These are phyloP conservation scores for Pangasius larnaudii DNA, from an alignment of 2,797 vertebrate genomes.

Conservation along the genomic window DNA sequence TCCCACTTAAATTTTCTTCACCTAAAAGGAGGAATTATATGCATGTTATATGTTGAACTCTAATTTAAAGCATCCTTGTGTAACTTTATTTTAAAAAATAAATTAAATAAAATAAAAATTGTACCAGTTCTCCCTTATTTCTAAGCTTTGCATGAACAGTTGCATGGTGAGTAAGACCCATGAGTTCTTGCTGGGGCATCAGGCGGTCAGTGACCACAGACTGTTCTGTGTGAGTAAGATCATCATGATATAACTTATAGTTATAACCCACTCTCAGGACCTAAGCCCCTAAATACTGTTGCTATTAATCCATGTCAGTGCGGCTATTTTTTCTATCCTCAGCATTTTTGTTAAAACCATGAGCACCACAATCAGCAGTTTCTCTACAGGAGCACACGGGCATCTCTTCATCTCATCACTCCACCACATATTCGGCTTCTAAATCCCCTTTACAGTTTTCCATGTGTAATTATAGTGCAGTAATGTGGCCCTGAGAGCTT, in stretches of 20 bases:
- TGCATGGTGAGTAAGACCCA: too few species aligned
- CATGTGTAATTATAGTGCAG: slow-evolving; percentile 9
- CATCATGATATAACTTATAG: neutral
- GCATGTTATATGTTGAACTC: neutral
- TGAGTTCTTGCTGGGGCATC: neutral
- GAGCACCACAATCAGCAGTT: slow-evolving; percentile 12
- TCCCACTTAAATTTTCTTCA: neutral
- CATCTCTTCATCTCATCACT: slow-evolving; percentile 47
- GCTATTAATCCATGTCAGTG: slow-evolving; percentile 43
- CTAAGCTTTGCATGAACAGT: neutral
- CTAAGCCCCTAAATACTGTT: slow-evolving; percentile 36
- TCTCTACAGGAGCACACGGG: neutral
- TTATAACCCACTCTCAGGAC: slow-evolving; percentile 28
- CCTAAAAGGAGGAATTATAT: neutral
- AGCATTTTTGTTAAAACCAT: slow-evolving; percentile 48
- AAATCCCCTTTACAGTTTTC: slow-evolving; percentile 50
- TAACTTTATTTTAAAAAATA: neutral
- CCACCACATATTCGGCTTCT: slow-evolving; percentile 37
- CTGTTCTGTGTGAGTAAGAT: slow-evolving; percentile 30
- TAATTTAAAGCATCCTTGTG: neutral
- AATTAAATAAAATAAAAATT: neutral
- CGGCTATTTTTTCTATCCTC: slow-evolving; percentile 44
- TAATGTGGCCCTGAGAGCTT: neutral
- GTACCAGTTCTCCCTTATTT: neutral
- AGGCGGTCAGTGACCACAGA: slow-evolving; percentile 24